Evolutionary conservation across 2,113 vertebrate genomes (phyloP).

Genomic region (Arenaria interpres): DNA sequence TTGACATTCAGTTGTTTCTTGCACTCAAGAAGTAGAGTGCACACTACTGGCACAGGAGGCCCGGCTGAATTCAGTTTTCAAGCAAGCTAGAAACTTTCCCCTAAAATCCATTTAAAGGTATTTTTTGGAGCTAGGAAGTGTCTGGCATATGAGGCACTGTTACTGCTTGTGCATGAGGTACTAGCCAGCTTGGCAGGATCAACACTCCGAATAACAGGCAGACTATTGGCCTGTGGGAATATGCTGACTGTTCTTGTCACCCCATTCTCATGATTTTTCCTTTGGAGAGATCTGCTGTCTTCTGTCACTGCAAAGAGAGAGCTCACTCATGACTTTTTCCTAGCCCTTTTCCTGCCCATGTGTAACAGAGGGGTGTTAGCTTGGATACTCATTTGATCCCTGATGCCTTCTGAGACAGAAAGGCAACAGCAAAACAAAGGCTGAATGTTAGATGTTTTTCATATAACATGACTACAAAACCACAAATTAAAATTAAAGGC

Average conservation of each 20-base stretch:
- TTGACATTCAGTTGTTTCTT: not conserved
- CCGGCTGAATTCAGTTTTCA: not conserved
- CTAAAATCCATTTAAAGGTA: not conserved
- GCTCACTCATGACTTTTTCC: not conserved
- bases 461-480: not conserved
- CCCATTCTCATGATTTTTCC: not conserved
- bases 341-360: not conserved
- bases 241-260: constrained; percentile 3
- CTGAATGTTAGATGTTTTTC: not conserved
- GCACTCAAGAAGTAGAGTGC: not conserved
- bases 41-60: not conserved
- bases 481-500: constrained; percentile 4
- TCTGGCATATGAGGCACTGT: not conserved
- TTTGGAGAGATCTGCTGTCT: constrained; percentile 6
- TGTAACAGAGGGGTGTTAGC: not conserved
- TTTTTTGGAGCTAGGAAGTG: not conserved
- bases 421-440: not conserved
- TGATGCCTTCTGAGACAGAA: not conserved
- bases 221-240: constrained; percentile 4
- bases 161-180: not conserved
- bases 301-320: not conserved
- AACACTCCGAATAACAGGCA: not conserved
- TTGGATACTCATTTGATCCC: not conserved
- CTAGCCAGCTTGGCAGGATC: constrained; percentile 9
- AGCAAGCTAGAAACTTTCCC: not conserved